Evolutionary conservation across 2,113 vertebrate species (phyloP), one percentile per base, ranked within the genome.

Genomic region (Bothrops jararaca): DNA sequence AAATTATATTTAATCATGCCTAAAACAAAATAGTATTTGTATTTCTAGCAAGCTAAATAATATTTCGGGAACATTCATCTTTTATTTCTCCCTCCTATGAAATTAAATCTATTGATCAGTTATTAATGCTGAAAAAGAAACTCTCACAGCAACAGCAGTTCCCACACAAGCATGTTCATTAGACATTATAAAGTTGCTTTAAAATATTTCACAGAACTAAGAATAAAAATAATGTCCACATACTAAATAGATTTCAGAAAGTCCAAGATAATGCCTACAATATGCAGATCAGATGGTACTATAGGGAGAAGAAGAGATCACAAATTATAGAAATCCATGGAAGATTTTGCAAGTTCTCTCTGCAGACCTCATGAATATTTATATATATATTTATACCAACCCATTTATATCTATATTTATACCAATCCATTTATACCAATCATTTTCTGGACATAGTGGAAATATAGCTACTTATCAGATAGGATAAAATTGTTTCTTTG

Each of bases 141-240:
- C 52, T 88, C 95, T 34, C 57, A 91, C 88, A 94, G 18, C 85
- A 94, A 93, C 93, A 93, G 86, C 23, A 95, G 96, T 96, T 97
- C 18, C 95, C 74, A 94, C 92, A 93, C 54, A 94, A 94, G 93
- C 86, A 90, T 95, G 93, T 94, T 96, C 96, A 97, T 97, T 97
- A 96, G 93, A 90, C 92, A 89, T 95, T 95, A 92, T 97, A 97
- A 96, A 97, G 95, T 5, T 94, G 94, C 93, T 94, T 95, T 95
- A 91, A 96, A 92, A 93, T 96, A 94, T 96, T 94, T 94, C 94
- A 91, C 91, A 92, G 94, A 93, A 95, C 97, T 97, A 97, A 96
- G 95, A n/a, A 94, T 52, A 93, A 53, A 58, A 94, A 92, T 91
- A 93, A 93, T 91, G 95, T 96, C 96, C 95, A 94, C 94, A 96